These are phyloP conservation scores for Phataginus tricuspis DNA, from an alignment of 2,797 vertebrate genomes.

Conservation along the genomic window DNA sequence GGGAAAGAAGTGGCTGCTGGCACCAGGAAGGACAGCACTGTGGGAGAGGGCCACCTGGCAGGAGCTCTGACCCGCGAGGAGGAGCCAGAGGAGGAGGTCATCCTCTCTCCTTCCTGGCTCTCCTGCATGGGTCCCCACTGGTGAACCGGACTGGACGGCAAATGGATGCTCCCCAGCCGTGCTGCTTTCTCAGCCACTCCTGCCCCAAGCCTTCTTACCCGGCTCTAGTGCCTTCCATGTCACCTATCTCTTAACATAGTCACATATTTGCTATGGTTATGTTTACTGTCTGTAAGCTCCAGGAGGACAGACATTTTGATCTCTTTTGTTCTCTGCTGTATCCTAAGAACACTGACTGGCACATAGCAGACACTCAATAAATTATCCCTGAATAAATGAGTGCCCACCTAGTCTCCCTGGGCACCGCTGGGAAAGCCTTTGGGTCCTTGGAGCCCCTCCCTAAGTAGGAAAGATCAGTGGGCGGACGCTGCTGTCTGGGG, in stretches of 20 bases:
- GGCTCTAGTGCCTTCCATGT: background rate
- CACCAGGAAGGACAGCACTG: background rate
- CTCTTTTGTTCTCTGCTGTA: background rate
- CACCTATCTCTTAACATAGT: background rate
- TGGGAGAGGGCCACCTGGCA: background rate
- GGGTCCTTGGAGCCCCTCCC: background rate
- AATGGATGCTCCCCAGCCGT: background rate
- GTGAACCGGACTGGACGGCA: background rate
- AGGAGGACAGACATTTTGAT: background rate
- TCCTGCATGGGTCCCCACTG: background rate
- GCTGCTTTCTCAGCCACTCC: background rate
- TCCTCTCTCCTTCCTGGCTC: background rate
- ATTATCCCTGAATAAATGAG: background rate
- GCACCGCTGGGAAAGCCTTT: background rate
- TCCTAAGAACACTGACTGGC: background rate
- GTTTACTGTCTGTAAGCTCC: background rate
- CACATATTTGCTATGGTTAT: background rate
- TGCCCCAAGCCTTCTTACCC: background rate
- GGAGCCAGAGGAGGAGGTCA: background rate
- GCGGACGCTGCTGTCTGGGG: background rate
- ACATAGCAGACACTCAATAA: background rate
- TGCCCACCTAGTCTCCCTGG: background rate
- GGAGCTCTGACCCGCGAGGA: background rate
- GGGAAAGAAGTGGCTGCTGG: background rate
- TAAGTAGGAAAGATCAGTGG: background rate